phyloP scores from a whole-genome alignment of 2,888 invertebrate genomes.

The Dicranocentrus wangi region DNA sequence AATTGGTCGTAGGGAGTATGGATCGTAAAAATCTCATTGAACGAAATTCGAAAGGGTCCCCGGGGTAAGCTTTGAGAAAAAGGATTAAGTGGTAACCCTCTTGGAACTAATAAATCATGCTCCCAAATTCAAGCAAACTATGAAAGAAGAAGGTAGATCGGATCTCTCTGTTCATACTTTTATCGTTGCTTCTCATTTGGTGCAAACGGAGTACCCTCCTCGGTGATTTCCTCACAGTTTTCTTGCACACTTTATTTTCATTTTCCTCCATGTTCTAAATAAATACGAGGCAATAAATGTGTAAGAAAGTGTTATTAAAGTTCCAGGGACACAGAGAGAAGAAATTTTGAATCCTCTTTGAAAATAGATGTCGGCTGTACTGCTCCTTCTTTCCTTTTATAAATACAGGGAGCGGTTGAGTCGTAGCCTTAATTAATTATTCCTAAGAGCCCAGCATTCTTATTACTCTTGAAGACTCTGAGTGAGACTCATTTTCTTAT shows the following conservation, averaged over 20 bases:
- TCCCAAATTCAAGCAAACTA: conserved; percentile 27
- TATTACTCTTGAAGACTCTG: conserved; percentile 20
- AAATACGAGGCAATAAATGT: conserved; percentile 37
- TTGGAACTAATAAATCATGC: conserved; percentile 44
- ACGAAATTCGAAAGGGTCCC: neutral
- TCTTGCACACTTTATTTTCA: conserved; percentile 1
- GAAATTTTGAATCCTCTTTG: conserved; percentile 53
- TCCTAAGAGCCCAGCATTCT: conserved; percentile 47
- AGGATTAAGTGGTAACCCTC: conserved; percentile 27
- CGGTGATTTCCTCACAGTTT: too few relatives aligned
- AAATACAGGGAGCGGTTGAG: conserved; percentile 7
- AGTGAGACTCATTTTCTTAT: conserved; percentile 55
- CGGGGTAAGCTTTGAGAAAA: conserved; percentile 3
- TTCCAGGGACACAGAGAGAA: conserved; percentile 25
- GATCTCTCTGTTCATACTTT: neutral
- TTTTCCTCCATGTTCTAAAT: conserved; percentile 15
- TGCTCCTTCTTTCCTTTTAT: conserved; percentile 32
- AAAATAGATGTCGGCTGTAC: conserved; percentile 9
- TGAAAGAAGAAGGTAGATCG: conserved; percentile 28
- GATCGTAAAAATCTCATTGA: neutral
- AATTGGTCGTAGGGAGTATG: too few relatives aligned
- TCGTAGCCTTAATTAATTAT: conserved; percentile 58
- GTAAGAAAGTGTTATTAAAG: conserved; percentile 34
- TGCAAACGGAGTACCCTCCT: too few relatives aligned
- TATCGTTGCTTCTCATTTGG: neutral